Evolutionary conservation across 2,797 vertebrate species (phyloP), one percentile per base, ranked within the genome.

Genomic region (Protosalanx chinensis): DNA sequence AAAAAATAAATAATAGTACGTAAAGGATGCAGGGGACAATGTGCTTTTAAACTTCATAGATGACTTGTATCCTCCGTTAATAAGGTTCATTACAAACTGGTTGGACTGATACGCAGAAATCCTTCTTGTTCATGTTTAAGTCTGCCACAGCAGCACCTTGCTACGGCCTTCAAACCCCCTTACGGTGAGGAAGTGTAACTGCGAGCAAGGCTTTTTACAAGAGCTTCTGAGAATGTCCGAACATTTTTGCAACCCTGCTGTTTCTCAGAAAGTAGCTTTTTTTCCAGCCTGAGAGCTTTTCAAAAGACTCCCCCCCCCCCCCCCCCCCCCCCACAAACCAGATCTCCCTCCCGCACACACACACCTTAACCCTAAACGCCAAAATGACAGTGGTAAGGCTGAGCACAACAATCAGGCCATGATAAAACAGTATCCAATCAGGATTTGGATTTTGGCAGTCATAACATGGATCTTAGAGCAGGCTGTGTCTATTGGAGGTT

Each of bases 261-360:
- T 68, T 81, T 59, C 73, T 81, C 74, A 75, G 72, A 71, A 58
- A 15, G 71, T 56, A 64, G 66, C 81, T 80, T 84, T 67, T 13
- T 76, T 84, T 82, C 35, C 23, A 27, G 23, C 74, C 64, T 20
- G 65, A 82, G 73, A 37, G 62, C 57, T 46, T 51, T 33, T 77
- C 82, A 56, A 8, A 83, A 82, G 86, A 82, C 84, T 85, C 85
- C 82, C 74, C 85, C 80, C 85, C 85, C 82, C 75, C 85, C 81
- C 85, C 86, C 85, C 82, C 75, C 85, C 81, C 85, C 85, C 80
- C 80, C 16, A 71, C 6, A 62, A 51, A 51, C 59, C 62, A 1
- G 18, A 63, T 30, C 18, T 46, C 18, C 3, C 3, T 20, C 51
- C 23, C 51, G 13, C 67, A 37, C 16, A n/a, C 62, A n/a, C 33